A percentile compares a stretch with the other conserved stretches of the same genome.
These are phyloP conservation scores for Melanaphis sacchari DNA, from an alignment of 1,140 invertebrate genomes.

Conservation along the genomic window DNA sequence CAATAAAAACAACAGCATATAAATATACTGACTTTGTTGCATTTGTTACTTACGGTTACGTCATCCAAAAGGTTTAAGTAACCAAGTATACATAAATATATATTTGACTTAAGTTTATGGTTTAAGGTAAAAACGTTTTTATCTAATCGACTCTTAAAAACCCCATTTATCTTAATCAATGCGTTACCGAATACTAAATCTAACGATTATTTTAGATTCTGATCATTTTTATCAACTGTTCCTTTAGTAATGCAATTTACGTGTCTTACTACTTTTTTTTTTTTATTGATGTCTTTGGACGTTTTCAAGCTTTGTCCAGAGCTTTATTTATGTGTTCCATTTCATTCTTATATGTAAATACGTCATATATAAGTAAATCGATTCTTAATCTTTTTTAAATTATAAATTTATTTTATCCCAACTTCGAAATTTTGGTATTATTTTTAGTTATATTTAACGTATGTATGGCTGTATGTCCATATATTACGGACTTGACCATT, in stretches of 20 bases:
- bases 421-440: neutral
- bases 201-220: neutral
- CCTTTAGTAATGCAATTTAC: neutral
- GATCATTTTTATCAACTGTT: neutral
- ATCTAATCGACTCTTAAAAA: neutral
- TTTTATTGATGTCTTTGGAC: neutral
- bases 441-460: neutral
- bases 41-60: too few relatives aligned
- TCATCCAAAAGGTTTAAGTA: neutral
- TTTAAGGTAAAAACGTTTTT: neutral
- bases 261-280: neutral
- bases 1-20: neutral
- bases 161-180: neutral
- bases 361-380: neutral
- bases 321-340: neutral
- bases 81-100: neutral
- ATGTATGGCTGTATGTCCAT: too few relatives aligned
- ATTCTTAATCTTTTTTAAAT: neutral
- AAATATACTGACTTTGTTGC: neutral
- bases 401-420: neutral
- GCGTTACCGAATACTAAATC: neutral
- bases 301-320: neutral
- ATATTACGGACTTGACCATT: neutral
- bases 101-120: neutral
- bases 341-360: neutral